phyloP scores from a whole-genome alignment of 2,797 vertebrate species.

The Sciurus vulgaris region DNA sequence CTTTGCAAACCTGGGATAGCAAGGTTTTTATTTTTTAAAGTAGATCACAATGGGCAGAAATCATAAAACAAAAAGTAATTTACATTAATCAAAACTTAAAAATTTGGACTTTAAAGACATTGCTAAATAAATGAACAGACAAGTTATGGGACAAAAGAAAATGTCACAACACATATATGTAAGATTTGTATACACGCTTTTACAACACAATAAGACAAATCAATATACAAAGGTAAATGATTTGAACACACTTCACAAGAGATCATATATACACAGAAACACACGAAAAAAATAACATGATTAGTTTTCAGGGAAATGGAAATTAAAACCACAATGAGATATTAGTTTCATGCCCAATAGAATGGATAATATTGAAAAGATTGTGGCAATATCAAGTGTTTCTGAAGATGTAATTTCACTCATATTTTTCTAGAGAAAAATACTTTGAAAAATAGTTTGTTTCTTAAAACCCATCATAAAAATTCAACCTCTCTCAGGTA shows the following conservation, averaged over 20 bases:
- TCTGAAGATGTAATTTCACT: not conserved
- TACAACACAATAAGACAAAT: not conserved
- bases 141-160: not conserved
- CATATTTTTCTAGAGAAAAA: not conserved
- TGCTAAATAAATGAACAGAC: not conserved
- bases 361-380: not conserved
- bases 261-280: not conserved
- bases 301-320: not conserved
- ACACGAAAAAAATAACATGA: not conserved
- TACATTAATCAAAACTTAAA: not conserved
- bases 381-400: not conserved
- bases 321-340: not conserved
- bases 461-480: not conserved
- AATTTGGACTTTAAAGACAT: not conserved
- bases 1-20: not conserved
- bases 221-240: not conserved
- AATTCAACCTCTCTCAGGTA: not conserved
- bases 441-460: too few relatives aligned
- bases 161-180: not conserved
- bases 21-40: not conserved
- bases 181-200: not conserved
- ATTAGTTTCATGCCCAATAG: not conserved
- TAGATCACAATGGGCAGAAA: not conserved
- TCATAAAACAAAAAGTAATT: conserved; percentile 30
- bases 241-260: not conserved